phyloP scores from a whole-genome alignment of 2,888 invertebrate species.

The Helicoverpa assulta region DNA sequence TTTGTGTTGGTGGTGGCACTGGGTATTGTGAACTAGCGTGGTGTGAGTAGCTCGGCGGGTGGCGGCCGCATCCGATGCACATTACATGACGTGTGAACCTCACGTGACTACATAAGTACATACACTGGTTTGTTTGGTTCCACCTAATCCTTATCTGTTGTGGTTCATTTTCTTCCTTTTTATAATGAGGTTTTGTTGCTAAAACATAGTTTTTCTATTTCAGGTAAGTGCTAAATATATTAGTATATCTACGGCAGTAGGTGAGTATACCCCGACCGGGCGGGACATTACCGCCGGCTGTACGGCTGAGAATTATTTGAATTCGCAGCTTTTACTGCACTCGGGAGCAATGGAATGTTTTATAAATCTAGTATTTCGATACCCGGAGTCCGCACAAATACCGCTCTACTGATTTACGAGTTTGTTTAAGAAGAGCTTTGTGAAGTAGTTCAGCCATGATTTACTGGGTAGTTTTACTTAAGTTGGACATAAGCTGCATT shows the following conservation, averaged over 20 bases:
- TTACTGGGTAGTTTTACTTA: background rate
- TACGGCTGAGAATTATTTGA: conserved; percentile 34
- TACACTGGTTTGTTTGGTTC: background rate
- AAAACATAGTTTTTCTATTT: conserved; percentile 46
- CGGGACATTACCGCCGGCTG: conserved; percentile 19
- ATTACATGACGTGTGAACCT: background rate
- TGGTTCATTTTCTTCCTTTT: conserved; percentile 1
- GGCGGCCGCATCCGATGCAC: conserved; percentile 1
- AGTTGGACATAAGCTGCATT: background rate
- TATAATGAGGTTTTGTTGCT: conserved; percentile 19
- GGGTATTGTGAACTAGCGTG: too few species aligned
- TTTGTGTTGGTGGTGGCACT: too few species aligned
- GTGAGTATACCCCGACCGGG: conserved; percentile 37
- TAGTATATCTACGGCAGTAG: conserved; percentile 3
- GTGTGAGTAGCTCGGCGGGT: background rate
- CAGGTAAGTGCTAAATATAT: conserved; percentile 53
- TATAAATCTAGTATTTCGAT: conserved; percentile 25
- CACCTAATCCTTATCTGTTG: background rate
- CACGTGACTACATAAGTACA: too few species aligned
- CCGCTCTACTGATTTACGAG: conserved; percentile 8
- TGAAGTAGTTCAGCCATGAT: conserved; percentile 27
- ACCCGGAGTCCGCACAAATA: conserved; percentile 3
- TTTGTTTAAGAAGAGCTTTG: conserved; percentile 26
- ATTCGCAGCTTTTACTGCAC: conserved; percentile 19
- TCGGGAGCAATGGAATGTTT: conserved; percentile 14